Evolutionary conservation across 1,140 invertebrate species (phyloP).

Genomic region (Rhagoletis zephyria): DNA sequence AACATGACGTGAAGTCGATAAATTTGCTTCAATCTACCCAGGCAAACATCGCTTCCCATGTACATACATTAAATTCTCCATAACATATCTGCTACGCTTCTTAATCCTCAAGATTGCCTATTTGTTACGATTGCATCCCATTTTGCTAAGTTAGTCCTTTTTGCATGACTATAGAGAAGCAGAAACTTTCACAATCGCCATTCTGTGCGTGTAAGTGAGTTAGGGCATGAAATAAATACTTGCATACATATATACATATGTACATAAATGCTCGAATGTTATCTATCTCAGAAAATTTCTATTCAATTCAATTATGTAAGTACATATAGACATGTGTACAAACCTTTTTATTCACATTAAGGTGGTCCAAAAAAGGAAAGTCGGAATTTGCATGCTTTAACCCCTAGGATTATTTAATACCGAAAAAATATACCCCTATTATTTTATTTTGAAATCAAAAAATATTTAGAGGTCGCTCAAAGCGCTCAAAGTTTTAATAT

Average conservation of each 20-base stretch:
- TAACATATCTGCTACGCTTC: background rate
- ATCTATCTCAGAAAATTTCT: background rate
- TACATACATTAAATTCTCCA: background rate
- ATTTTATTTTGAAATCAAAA: too few relatives aligned
- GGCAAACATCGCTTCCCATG: background rate
- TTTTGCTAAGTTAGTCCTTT: background rate
- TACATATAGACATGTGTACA: too few relatives aligned
- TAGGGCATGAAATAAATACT: background rate
- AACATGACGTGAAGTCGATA: background rate
- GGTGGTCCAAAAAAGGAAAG: too few relatives aligned
- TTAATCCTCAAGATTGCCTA: background rate
- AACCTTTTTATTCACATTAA: too few relatives aligned
- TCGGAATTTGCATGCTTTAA: too few relatives aligned
- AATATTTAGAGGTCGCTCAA: too few relatives aligned
- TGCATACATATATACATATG: background rate
- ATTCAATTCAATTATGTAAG: too few relatives aligned
- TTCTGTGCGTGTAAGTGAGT: conserved; percentile 10
- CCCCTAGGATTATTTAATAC: too few relatives aligned
- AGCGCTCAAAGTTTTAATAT: too few relatives aligned
- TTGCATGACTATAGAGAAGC: background rate
- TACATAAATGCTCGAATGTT: background rate
- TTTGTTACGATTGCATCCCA: background rate
- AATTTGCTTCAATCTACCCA: background rate
- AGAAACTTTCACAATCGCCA: background rate
- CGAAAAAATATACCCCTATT: too few relatives aligned